phyloP scores from a whole-genome alignment of 2,113 vertebrate species.

The Noctilio leporinus region DNA sequence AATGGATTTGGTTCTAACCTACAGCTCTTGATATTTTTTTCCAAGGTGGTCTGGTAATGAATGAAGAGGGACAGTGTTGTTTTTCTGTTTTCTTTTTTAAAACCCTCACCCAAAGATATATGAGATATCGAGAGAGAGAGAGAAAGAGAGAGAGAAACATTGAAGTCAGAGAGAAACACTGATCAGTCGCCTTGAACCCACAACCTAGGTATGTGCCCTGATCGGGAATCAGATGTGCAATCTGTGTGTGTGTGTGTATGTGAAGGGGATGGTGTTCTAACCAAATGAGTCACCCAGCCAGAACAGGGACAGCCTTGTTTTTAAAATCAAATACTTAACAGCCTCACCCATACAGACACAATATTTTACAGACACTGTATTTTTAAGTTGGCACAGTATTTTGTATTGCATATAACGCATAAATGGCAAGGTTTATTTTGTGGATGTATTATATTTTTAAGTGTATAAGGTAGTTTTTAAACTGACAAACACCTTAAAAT shows the following conservation, averaged over 20 bases:
- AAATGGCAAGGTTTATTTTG: constrained; percentile 23
- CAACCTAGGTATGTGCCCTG: no score
- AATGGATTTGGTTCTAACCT: neutral
- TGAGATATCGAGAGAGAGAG: no score
- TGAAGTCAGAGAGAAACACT: no score
- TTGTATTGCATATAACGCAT: neutral
- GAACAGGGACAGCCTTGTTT: neutral
- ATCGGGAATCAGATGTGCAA: no score
- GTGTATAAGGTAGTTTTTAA: neutral
- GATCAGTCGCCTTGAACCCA: no score
- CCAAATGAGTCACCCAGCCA: no score
- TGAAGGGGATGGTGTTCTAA: no score
- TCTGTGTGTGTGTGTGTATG: no score
- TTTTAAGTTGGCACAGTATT: neutral
- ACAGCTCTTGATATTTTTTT: neutral
- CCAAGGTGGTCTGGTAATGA: neutral
- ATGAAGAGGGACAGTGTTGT: neutral
- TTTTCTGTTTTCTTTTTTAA: neutral
- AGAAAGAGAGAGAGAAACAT: no score
- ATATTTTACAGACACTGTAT: neutral
- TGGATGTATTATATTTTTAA: constrained; percentile 12
- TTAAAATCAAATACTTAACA: neutral
- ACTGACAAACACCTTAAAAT: neutral
- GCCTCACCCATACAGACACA: neutral
- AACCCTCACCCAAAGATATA: neutral